phyloP scores from a whole-genome alignment of 2,797 vertebrate genomes.

The Catamblyrhynchus diadema region DNA sequence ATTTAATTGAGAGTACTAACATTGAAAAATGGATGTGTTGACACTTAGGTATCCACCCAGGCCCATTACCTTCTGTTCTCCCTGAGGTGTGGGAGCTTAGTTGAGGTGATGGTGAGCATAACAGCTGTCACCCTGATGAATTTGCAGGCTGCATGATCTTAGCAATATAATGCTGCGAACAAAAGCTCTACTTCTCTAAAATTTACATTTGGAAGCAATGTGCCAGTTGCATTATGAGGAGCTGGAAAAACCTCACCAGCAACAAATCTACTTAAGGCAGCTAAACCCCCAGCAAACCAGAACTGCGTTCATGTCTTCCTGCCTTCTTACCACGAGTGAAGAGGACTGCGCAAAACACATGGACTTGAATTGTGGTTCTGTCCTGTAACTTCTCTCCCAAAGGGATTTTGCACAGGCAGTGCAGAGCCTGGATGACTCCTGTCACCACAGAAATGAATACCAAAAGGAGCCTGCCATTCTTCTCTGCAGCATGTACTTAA shows the following conservation, averaged over 20 bases:
- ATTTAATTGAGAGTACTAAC: not conserved
- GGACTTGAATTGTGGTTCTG: not conserved
- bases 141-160: not conserved
- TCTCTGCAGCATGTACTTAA: not conserved
- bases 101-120: too few relatives aligned
- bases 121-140: not conserved
- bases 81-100: not conserved
- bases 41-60: not conserved
- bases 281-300: not conserved
- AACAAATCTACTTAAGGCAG: not conserved
- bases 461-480: not conserved
- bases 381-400: not conserved
- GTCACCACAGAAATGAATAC: not conserved
- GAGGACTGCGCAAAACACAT: not conserved
- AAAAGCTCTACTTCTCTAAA: not conserved
- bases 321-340: not conserved
- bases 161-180: fast-evolving
- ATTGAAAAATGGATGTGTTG: not conserved
- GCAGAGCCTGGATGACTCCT: not conserved
- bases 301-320: not conserved
- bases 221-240: not conserved
- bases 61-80: not conserved
- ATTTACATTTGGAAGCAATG: not conserved
- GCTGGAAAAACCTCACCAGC: not conserved
- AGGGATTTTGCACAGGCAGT: not conserved